A percentile compares a stretch with the other conserved stretches of the same genome.
Conservation (phyloP, 2,113 vertebrate species). For the Cryptoleucopteryx plumbea region DNA sequence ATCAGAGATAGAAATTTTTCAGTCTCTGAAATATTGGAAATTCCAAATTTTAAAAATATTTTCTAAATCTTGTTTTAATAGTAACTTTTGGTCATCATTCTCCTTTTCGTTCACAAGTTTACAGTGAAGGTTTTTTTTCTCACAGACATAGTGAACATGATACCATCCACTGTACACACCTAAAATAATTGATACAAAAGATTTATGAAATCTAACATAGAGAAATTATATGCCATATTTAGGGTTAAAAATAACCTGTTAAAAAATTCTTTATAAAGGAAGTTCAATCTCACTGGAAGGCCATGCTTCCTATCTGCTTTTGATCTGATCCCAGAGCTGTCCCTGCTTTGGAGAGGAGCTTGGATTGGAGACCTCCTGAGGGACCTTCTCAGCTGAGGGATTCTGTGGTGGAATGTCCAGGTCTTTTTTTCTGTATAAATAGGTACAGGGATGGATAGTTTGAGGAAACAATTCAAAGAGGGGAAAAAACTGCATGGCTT, state of each 20-base stretch:
- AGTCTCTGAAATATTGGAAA: not conserved
- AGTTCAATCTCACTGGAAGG: not conserved
- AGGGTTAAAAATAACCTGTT: not conserved
- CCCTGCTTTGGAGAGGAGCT: not conserved
- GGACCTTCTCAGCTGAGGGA: not conserved
- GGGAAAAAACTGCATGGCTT: accelerated
- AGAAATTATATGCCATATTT: not conserved
- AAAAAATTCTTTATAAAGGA: not conserved
- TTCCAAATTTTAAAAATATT: not conserved
- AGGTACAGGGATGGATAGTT: not conserved
- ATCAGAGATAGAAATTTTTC: not conserved
- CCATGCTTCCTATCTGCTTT: not conserved
- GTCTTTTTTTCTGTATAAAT: not conserved
- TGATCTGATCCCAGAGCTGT: not conserved
- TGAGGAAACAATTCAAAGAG: not conserved
- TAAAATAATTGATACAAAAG: not conserved
- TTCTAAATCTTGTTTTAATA: not conserved
- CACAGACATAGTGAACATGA: not conserved
- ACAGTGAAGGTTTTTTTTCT: not conserved
- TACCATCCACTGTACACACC: not conserved
- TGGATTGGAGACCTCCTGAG: not conserved
- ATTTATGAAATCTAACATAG: not conserved
- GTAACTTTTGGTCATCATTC: not conserved
- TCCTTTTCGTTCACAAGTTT: not conserved
- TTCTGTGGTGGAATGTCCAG: not conserved